Evolutionary conservation across 2,797 vertebrate genomes (phyloP), one percentile per base, ranked within the genome.

Genomic region (Arremon aurantiirostris): DNA sequence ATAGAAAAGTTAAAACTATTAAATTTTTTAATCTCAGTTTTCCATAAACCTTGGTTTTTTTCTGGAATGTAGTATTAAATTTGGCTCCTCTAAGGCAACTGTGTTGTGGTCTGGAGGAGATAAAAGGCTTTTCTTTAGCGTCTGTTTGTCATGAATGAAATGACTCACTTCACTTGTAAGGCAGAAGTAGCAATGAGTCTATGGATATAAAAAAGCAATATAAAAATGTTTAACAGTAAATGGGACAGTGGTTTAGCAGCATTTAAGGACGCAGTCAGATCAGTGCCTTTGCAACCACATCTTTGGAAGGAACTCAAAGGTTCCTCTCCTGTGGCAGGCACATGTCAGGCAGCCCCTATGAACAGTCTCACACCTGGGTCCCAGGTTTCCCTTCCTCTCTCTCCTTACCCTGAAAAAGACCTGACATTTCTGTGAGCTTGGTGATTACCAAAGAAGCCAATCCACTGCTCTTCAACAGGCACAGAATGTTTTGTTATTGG

Each of bases 241-340:
- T 34, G 20, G 0, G 1, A 13, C 28, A 50, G 16, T 44, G 14
- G 14, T 57, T 76, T 69, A 30, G 20, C 17, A 82, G 3, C 14
- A 21, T n/a, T 28, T 9, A 49, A 82, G 24, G 64, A 50, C 14
- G 10, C 11, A 44, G 37, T 17, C 23, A 72, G 50, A 27, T 5
- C 24, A 77, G 14, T 28, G 35, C 10, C 9, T 85, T 70, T 82
- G 22, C 12, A 20, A 12, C 5, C 11, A 19, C 1, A 1, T 18
- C 7, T 24, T n/a, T 27, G 34, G 59, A 27, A 71, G 55, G 64
- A 75, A 24, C 4, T 34, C 46, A 26, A 47, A 47, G 6, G 14
- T 30, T 80, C 14, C 10, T 20, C 8, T 71, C 12, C 41, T 20
- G 16, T 4, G 11, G 10, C 10, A 37, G 12, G 12, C 0, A 0